These are phyloP conservation scores for Gambusia yucatana DNA, from an alignment of 2,797 vertebrate genomes.

Conservation along the genomic window DNA sequence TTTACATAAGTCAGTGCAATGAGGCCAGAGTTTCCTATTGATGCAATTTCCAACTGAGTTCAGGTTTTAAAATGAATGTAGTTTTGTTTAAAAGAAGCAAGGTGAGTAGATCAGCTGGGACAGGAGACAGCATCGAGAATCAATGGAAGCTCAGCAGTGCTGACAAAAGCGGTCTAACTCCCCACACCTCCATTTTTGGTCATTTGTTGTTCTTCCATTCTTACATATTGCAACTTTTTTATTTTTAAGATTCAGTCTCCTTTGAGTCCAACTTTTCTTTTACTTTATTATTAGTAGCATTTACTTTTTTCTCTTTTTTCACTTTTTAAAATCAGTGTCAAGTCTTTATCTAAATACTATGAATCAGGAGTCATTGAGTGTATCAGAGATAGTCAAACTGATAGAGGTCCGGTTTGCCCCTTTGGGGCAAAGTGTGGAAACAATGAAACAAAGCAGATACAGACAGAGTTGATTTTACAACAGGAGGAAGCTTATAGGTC, in stretches of 20 bases:
- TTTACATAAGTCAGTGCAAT: conserved; percentile 1
- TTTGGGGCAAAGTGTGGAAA: neutral
- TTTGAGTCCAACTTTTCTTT: neutral
- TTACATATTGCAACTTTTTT: neutral
- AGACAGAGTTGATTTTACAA: neutral
- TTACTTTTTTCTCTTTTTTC: neutral
- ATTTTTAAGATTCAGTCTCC: neutral
- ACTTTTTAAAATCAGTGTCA: neutral
- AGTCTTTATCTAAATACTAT: neutral
- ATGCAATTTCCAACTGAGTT: neutral
- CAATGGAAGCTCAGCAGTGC: neutral
- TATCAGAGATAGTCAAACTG: neutral
- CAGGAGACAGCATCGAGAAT: neutral
- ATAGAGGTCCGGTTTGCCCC: neutral
- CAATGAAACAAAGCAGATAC: neutral
- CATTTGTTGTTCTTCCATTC: neutral
- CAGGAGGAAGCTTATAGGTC: neutral
- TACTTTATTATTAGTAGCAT: neutral
- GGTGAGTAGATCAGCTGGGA: neutral
- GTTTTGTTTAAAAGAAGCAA: neutral
- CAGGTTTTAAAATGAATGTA: neutral
- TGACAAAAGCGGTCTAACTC: neutral
- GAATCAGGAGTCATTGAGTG: no score
- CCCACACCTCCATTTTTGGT: neutral
- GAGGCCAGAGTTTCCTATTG: conserved; percentile 8